phyloP scores from a whole-genome alignment of 2,888 invertebrate genomes.

The Glaucopsyche alexis region DNA sequence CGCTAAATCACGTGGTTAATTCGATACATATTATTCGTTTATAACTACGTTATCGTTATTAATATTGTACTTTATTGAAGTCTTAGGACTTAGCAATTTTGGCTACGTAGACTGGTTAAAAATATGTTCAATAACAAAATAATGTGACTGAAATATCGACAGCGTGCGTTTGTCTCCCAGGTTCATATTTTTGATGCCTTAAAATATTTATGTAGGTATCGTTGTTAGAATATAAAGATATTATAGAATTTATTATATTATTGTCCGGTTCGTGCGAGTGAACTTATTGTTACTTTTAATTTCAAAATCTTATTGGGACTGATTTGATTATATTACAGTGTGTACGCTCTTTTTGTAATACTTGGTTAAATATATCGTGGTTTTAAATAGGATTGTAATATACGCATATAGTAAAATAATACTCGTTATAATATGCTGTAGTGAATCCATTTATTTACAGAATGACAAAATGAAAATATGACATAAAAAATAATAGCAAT shows the following conservation, averaged over 20 bases:
- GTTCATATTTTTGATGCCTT: constrained; percentile 28
- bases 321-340: neutral
- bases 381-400: too few relatives aligned
- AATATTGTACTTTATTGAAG: too few relatives aligned
- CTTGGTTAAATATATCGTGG: neutral
- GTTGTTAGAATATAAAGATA: constrained; percentile 27
- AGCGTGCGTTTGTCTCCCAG: neutral
- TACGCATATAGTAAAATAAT: too few relatives aligned
- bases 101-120: neutral
- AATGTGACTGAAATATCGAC: neutral
- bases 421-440: too few relatives aligned
- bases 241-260: constrained; percentile 27
- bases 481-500: too few relatives aligned
- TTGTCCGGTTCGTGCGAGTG: constrained; percentile 8
- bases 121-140: neutral
- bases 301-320: neutral
- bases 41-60: too few relatives aligned
- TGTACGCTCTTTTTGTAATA: neutral
- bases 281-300: neutral
- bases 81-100: neutral
- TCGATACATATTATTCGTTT: neutral
- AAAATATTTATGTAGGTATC: constrained; percentile 27
- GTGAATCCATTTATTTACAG: too few relatives aligned
- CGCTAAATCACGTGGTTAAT: too few relatives aligned
- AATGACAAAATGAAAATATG: too few relatives aligned